These are phyloP conservation scores for Aphelocoma californica DNA, from an alignment of 2,797 vertebrate genomes.

Conservation along the genomic window DNA sequence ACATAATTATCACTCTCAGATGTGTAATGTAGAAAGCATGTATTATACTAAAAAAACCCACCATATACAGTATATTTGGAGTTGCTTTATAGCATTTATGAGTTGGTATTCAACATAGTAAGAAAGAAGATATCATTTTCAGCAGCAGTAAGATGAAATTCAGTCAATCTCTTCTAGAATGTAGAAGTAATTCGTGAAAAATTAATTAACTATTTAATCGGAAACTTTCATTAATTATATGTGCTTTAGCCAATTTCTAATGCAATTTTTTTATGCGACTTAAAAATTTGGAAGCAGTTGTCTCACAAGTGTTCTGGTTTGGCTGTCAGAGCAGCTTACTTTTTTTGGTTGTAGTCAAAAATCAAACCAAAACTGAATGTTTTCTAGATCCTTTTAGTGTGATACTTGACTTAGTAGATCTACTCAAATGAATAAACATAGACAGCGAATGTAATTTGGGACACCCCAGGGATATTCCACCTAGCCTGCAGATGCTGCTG, in stretches of 20 bases:
- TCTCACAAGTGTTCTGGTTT: not conserved
- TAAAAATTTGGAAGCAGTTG: not conserved
- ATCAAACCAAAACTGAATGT: not conserved
- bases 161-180: not conserved
- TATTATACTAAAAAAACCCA: not conserved
- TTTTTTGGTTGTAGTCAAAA: not conserved
- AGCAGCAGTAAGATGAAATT: conserved; percentile 3
- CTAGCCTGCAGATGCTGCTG: not conserved
- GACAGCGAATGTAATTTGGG: not conserved
- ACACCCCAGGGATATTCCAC: not conserved
- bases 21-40: not conserved
- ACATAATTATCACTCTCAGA: conserved; percentile 12
- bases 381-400: not conserved
- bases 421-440: not conserved
- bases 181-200: not conserved
- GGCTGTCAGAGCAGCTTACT: not conserved
- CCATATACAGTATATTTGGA: not conserved
- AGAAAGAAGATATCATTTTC: conserved; percentile 3
- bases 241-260: not conserved
- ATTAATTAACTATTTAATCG: not conserved
- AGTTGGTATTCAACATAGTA: not conserved
- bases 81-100: conserved; percentile 7
- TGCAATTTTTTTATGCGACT: not conserved
- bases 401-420: not conserved
- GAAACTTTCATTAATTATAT: not conserved